Percentiles rank a stretch among this genome's conserved stretches.
Evolutionary conservation across 1,140 invertebrate genomes (phyloP).

Genomic region (Drosophila sp.): DNA sequence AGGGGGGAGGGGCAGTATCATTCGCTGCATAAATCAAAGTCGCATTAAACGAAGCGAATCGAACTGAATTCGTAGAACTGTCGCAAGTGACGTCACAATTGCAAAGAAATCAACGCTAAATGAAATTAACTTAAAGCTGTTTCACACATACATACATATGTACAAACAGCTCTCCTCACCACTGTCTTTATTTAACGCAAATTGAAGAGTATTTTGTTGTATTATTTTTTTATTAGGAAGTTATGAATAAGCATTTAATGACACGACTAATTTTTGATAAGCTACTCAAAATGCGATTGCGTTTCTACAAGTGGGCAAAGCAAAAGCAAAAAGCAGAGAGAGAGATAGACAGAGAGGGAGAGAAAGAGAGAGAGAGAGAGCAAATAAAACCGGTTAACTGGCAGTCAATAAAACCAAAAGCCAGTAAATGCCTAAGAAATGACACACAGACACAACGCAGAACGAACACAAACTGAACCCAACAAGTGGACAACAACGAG

Average conservation of each 20-base stretch:
- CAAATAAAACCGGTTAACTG: slow-evolving; percentile 63
- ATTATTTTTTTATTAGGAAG: slow-evolving; percentile 22
- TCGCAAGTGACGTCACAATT: slow-evolving; percentile 44
- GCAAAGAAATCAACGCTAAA: slow-evolving; percentile 22
- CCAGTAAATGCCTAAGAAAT: slow-evolving; percentile 72
- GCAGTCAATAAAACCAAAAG: slow-evolving; percentile 58
- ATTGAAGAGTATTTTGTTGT: slow-evolving; percentile 3
- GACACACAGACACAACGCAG: slow-evolving; percentile 55
- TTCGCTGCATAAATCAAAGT: slow-evolving; percentile 45
- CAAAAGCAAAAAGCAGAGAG: not conserved
- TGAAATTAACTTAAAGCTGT: slow-evolving; percentile 24
- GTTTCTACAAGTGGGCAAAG: not conserved
- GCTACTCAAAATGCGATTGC: slow-evolving; percentile 45
- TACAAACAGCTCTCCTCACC: not conserved
- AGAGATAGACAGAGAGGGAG: slow-evolving; percentile 28
- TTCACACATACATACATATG: slow-evolving; percentile 26
- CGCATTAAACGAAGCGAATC: slow-evolving; percentile 40
- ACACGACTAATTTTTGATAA: slow-evolving; percentile 50
- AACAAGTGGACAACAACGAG: slow-evolving; percentile 37
- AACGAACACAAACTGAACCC: slow-evolving; percentile 36
- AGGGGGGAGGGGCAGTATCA: not conserved
- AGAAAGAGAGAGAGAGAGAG: slow-evolving; percentile 27
- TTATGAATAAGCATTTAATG: slow-evolving; percentile 58
- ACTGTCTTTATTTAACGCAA: not conserved
- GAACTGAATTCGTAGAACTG: slow-evolving; percentile 44